Conservation (phyloP, 92 coral and sea anemone genomes). For the Zoanthus solanderi region DNA sequence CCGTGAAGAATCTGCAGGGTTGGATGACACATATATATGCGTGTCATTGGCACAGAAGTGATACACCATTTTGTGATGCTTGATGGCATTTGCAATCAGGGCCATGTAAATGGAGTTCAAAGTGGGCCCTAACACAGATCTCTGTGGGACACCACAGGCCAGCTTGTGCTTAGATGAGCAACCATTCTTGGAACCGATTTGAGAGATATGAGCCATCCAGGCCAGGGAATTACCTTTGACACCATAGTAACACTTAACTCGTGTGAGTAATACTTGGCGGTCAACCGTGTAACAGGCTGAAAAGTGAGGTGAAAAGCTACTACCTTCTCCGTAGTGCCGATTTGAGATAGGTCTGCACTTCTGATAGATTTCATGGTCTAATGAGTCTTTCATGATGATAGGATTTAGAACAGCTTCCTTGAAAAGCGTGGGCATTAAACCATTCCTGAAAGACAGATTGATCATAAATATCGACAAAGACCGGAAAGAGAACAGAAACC, state of each 20-base stretch:
- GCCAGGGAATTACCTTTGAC: constrained; percentile 41
- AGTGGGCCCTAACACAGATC: neutral
- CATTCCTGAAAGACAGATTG: constrained; percentile 25
- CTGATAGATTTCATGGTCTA: too few relatives aligned
- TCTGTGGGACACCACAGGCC: too few relatives aligned
- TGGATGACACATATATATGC: neutral
- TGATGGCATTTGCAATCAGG: too few relatives aligned
- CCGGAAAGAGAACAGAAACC: constrained; percentile 21
- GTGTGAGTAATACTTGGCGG: constrained; percentile 33
- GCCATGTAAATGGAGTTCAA: constrained; percentile 36
- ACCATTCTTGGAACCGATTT: constrained; percentile 31
- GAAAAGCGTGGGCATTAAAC: constrained; percentile 27
- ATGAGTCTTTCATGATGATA: constrained; percentile 18
- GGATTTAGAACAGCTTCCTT: constrained; percentile 6
- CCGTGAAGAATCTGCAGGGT: neutral
- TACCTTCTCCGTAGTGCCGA: constrained; percentile 26
- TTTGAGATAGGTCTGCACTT: too few relatives aligned
- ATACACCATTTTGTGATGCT: too few relatives aligned
- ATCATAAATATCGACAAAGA: constrained; percentile 11
- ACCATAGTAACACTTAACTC: constrained; percentile 43
- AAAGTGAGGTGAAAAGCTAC: constrained; percentile 34
- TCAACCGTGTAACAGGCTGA: constrained; percentile 21
- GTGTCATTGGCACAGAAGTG: too few relatives aligned
- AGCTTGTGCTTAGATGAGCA: too few relatives aligned
- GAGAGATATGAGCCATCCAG: constrained; percentile 44